Conservation (phyloP, 53 echinoderm and acorn worm genomes). For the Echinarachnius parma region DNA sequence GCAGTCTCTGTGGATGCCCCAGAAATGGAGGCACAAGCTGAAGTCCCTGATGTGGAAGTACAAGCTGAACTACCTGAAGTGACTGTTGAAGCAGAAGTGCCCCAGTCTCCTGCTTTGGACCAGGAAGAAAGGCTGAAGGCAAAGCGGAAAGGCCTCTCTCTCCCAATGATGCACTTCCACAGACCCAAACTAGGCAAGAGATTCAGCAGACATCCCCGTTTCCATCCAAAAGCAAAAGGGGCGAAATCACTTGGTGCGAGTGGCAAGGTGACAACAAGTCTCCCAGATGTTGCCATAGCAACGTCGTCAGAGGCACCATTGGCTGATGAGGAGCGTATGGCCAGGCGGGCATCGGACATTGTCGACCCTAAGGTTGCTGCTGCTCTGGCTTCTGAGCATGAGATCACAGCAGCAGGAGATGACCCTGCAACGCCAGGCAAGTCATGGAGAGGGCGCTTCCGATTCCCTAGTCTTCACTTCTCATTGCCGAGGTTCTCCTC, state of each 20-base stretch:
- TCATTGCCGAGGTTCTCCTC: slow-evolving; percentile 55
- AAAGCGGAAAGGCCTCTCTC: slow-evolving; percentile 62
- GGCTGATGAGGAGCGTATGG: slow-evolving; percentile 9
- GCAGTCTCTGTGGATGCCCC: slow-evolving; percentile 5
- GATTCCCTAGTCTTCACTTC: slow-evolving; percentile 49
- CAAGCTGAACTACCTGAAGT: slow-evolving; percentile 4
- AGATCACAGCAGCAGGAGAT: slow-evolving; percentile 26
- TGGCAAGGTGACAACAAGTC: slow-evolving; percentile 36
- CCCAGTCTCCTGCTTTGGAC: background rate
- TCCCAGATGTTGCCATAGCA: slow-evolving; percentile 26
- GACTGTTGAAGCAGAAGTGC: slow-evolving; percentile 26
- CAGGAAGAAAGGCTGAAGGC: slow-evolving; percentile 35
- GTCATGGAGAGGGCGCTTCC: slow-evolving; percentile 48
- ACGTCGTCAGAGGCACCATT: slow-evolving; percentile 15
- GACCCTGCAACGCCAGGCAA: slow-evolving; percentile 17
- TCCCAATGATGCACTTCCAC: slow-evolving; percentile 56
- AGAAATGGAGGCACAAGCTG: background rate
- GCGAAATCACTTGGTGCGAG: slow-evolving; percentile 15
- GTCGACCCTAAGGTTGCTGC: slow-evolving; percentile 29
- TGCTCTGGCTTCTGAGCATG: slow-evolving; percentile 15
- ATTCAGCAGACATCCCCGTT: slow-evolving; percentile 28
- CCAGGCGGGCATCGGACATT: slow-evolving; percentile 35
- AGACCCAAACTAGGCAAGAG: slow-evolving; percentile 56
- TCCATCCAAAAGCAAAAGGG: slow-evolving; percentile 38
- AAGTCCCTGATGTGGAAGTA: slow-evolving; percentile 11